phyloP scores from a whole-genome alignment of 2,797 vertebrate species.

The Pseudocheirus occidentalis region DNA sequence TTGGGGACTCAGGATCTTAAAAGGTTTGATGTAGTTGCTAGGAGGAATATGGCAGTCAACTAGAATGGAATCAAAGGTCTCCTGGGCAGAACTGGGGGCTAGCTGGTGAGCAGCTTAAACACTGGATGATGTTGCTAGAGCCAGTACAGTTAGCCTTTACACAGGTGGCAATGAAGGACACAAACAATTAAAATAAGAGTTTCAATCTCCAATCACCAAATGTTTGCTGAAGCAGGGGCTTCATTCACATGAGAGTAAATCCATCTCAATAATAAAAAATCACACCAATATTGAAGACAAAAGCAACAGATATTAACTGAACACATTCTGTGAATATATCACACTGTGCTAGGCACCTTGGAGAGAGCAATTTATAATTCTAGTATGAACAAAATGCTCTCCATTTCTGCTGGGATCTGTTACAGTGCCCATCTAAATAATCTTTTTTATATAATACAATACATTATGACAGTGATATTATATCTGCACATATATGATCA shows the following conservation, averaged over 20 bases:
- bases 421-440: background rate
- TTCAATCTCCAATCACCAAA: background rate
- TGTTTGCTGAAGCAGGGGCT: background rate
- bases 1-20: background rate
- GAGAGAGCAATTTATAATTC: background rate
- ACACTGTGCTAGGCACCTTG: background rate
- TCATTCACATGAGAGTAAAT: background rate
- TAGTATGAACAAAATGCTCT: background rate
- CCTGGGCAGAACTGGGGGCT: background rate
- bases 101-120: background rate
- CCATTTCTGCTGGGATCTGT: background rate
- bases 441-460: background rate
- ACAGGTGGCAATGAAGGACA: background rate
- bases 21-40: background rate
- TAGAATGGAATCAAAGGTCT: background rate
- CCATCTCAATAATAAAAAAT: background rate
- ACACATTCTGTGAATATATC: background rate
- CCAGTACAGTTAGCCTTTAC: background rate
- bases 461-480: background rate
- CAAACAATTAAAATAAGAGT: background rate
- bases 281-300: background rate
- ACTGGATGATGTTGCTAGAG: background rate
- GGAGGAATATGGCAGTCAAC: background rate
- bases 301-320: background rate
- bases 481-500: background rate